Base-by-base conservation (phyloP, 2,888 invertebrate genomes). In the Flexamia atlantica region DNA sequence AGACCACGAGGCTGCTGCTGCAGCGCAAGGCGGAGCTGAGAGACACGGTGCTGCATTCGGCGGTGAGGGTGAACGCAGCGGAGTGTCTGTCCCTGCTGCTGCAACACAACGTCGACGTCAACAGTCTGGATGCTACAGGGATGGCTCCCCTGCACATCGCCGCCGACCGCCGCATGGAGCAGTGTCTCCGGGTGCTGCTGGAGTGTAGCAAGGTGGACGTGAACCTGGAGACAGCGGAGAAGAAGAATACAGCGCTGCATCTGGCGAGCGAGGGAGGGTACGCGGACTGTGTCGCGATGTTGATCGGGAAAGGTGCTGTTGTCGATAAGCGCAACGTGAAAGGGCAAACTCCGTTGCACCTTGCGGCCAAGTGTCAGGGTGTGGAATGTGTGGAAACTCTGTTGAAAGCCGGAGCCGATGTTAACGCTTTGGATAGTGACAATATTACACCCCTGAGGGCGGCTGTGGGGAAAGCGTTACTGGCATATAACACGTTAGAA, bases 211-310 rank as follows among this genome's bases (percentile, higher is more conserved):
- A 94, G 85, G 93, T 94, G 0, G 94, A 96, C 88, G 92, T 95
- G 0, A 94, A 96, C 88, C 93, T 94, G 0, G 92, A 94, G 85
- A 95, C 95, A 64, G 93, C 94, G 5, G 95, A 95, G 84, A 94
- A 95, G 87, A 95, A 95, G 86, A 94, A 95, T 14, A 96, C 95
- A 0, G 94, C 96, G 0, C 89, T 97, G 83, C 98, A 98, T 91
- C 91, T 97, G 86, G 97, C 97, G 0, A 97, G 97, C 0, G 97
- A 97, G 89, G 96, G 96, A 83, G 97, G 97, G 0, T 96, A 96
- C 89, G 93, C 93, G 14, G 96, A 97, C 81, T 97, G 96, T 88
- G 93, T 97, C 0, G 94, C 95, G 88, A 90, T 96, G 68, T 89
- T 97, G 60, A 89, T 97, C 53, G 92, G 94, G 10, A 94, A 94